Evolutionary conservation across 2,797 vertebrate genomes (phyloP).

Genomic region (Serranus cabrilla): DNA sequence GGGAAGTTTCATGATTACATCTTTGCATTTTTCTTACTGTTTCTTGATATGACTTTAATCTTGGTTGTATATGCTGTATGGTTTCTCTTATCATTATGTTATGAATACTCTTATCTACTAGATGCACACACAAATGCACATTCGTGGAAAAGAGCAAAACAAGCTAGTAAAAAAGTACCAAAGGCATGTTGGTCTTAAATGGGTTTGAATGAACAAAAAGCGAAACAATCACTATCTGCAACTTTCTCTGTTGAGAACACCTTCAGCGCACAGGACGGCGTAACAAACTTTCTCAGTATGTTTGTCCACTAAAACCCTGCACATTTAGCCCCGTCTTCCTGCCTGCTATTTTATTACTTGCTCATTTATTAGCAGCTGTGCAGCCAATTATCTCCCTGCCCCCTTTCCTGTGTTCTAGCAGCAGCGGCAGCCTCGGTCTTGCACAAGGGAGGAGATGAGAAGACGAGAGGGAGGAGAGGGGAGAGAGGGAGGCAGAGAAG

Average conservation of each 20-base stretch:
- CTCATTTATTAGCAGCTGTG: conserved; percentile 87
- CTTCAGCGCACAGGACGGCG: conserved; percentile 1
- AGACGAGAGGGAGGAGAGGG: neutral
- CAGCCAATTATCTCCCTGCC: conserved; percentile 84
- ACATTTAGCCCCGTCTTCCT: conserved; percentile 64
- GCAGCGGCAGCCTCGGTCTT: conserved; percentile 46
- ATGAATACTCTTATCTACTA: neutral
- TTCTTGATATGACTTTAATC: too few species aligned
- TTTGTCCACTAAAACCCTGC: conserved; percentile 40
- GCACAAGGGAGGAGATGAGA: conserved; percentile 50
- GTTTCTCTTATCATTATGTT: too few species aligned
- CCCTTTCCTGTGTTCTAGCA: conserved; percentile 85
- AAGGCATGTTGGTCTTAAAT: too few species aligned
- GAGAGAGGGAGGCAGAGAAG: conserved; percentile 8
- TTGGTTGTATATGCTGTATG: too few species aligned
- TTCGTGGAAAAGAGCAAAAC: neutral
- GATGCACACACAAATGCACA: neutral
- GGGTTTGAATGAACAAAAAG: too few species aligned
- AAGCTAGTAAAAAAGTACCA: neutral
- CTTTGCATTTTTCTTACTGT: too few species aligned
- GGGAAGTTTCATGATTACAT: too few species aligned
- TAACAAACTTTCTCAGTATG: conserved; percentile 10
- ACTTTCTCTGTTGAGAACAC: neutral
- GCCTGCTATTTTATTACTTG: conserved; percentile 69
- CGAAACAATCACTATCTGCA: neutral